These are phyloP conservation scores for Epizoanthus scotinus DNA, from an alignment of 92 coral and sea anemone genomes.

Conservation along the genomic window DNA sequence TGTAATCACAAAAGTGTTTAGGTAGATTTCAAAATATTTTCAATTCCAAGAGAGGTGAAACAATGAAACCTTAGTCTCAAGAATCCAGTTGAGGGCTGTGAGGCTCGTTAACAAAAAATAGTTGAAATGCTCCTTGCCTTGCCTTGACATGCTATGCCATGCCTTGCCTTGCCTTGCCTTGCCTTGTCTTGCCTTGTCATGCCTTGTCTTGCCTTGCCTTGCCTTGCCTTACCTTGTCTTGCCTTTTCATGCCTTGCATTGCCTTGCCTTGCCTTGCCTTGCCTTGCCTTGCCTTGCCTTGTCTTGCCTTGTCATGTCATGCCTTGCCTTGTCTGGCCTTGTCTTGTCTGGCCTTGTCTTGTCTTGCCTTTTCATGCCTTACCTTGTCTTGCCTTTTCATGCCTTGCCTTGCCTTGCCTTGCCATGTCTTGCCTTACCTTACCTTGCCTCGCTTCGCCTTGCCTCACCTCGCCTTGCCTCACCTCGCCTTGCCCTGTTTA, in stretches of 20 bases:
- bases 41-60: too few relatives aligned
- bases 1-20: too few relatives aligned
- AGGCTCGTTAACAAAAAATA: too few relatives aligned
- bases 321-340: neutral
- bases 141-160: neutral
- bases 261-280: neutral
- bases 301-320: neutral
- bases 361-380: neutral
- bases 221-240: neutral
- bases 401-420: neutral
- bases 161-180: neutral
- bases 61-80: too few relatives aligned
- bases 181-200: neutral
- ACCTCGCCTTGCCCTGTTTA: neutral
- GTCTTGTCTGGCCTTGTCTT: neutral
- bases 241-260: neutral
- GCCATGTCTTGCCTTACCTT: neutral
- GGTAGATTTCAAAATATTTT: too few relatives aligned
- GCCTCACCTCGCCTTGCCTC: neutral
- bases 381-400: neutral
- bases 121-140: neutral
- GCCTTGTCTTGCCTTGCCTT: neutral
- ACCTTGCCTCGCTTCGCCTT: neutral
- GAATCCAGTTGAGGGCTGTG: too few relatives aligned
- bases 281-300: neutral